Evolutionary conservation across 2,888 invertebrate species (phyloP), one percentile per base, ranked within the genome.

Genomic region (Xestoiulus laeticollis): DNA sequence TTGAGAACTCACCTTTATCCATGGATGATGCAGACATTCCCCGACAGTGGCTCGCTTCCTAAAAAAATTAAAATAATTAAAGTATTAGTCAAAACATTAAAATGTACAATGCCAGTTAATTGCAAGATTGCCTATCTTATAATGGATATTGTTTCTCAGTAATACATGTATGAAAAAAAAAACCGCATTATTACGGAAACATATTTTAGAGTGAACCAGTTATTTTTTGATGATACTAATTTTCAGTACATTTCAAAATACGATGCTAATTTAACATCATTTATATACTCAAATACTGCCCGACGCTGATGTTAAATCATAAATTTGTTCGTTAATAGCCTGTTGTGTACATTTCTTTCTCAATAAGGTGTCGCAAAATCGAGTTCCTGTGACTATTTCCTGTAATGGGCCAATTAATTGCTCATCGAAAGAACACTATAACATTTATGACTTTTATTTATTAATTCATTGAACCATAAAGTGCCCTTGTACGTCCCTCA

Each of bases 11-110:
- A 92, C 93, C 91, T 93, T 91, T 90, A 95, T 94, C 95, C 95
- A 95, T 26, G 94, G 93, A 92, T 95, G 95, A 89, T 93, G 92
- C 88, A 95, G 92, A 91, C 94, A 94, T 89, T 94, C 94, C 88
- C 93, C 92, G 22, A 94, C 94, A 88, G 93, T 94, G 86, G 93
- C 93, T 89, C 95, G 91, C 91, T 94, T 93, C 90, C 94, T 94
- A 88, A 59, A 59, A 22, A 59, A 59, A 53, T 53, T n/a, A 59
- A 10, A 22, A 59, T 22, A 22, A 59, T 5, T 59, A 5, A n/a
- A n/a, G n/a, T 10, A 59, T 59, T 59, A 59, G 59, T n/a, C 6
- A 22, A 48, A 48, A 48, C 38, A 38, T 38, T 38, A 38, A 38
- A 38, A 38, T 5, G 1, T 8, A n/a, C n/a, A n/a, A n/a, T n/a